These are phyloP conservation scores for Hemicordylus capensis DNA, from an alignment of 2,113 vertebrate species.

Conservation along the genomic window DNA sequence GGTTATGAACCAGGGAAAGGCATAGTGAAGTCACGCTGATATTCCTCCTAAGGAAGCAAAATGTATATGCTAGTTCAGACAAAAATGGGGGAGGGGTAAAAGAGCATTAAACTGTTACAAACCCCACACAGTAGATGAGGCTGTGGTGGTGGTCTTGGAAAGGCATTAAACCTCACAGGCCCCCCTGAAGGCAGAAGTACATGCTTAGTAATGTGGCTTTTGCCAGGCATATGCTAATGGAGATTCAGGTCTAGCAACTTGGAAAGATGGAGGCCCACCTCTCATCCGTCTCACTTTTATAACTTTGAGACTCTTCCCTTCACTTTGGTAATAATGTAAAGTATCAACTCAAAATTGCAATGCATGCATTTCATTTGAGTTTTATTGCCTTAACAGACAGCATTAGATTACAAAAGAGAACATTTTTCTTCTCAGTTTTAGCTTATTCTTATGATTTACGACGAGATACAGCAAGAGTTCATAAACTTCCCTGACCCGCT, in stretches of 20 bases:
- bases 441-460: conserved; percentile 89
- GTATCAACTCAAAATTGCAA: conserved; percentile 85
- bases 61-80: background rate
- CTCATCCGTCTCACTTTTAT: conserved; percentile 76
- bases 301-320: conserved; percentile 78
- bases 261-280: conserved; percentile 36
- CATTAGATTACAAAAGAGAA: conserved; percentile 87
- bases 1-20: background rate
- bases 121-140: background rate
- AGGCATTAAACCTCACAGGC: background rate
- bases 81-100: background rate
- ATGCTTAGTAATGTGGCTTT: conserved; percentile 12
- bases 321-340: conserved; percentile 85
- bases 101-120: background rate
- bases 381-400: conserved; percentile 87
- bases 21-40: no score
- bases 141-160: background rate
- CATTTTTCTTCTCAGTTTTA: conserved; percentile 86
- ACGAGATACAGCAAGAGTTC: conserved; percentile 86
- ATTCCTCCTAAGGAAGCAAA: background rate
- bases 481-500: conserved; percentile 89
- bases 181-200: background rate
- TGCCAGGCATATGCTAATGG: conserved; percentile 40
- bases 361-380: conserved; percentile 86
- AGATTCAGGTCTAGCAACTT: conserved; percentile 12